Conservation (phyloP, 2,797 vertebrate genomes). For the Eupleurogrammus muticus region DNA sequence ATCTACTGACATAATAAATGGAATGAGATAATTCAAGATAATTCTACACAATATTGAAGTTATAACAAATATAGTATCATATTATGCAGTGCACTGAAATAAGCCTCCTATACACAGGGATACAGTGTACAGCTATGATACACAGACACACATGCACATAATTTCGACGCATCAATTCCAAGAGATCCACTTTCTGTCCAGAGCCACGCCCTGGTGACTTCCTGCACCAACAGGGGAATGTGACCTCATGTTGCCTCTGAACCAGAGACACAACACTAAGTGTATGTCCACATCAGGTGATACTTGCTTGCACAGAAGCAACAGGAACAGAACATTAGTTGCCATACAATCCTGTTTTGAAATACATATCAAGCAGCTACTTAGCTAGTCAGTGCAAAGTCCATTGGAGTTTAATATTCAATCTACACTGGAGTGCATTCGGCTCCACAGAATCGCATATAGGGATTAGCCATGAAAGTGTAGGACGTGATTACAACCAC, state of each 20-base stretch:
- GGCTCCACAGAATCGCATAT: constrained; percentile 19
- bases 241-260: constrained; percentile 78
- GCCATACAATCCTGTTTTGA: background rate
- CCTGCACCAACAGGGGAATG: constrained; percentile 67
- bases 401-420: constrained; percentile 8
- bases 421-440: constrained; percentile 12
- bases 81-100: constrained; percentile 21
- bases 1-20: too few species aligned
- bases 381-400: background rate
- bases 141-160: constrained; percentile 28
- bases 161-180: constrained; percentile 61
- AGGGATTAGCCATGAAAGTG: constrained; percentile 17
- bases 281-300: constrained; percentile 32
- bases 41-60: too few species aligned
- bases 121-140: constrained; percentile 30
- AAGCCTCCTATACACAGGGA: constrained; percentile 22
- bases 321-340: constrained; percentile 1
- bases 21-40: too few species aligned
- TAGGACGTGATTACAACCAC: constrained; percentile 11
- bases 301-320: constrained; percentile 18
- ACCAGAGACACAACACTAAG: constrained; percentile 40
- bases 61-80: too few species aligned
- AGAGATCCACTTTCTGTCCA: constrained; percentile 71
- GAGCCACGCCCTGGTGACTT: constrained; percentile 71
- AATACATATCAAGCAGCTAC: background rate